Percentiles rank a stretch among this genome's conserved stretches.
phyloP scores from a whole-genome alignment of 1,140 invertebrate genomes.

The Forficula auricularia region DNA sequence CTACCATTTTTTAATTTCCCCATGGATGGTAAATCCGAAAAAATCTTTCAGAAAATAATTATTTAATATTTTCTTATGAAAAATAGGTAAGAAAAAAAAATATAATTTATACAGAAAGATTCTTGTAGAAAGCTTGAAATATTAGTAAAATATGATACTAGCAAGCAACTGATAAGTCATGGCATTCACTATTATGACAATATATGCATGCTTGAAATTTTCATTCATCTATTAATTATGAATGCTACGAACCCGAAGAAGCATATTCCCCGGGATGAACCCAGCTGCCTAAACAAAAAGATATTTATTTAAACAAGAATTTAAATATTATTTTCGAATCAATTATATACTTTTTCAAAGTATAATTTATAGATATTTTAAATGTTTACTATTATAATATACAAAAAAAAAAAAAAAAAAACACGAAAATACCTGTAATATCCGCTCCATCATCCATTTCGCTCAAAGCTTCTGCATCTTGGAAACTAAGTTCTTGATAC shows the following conservation, averaged over 20 bases:
- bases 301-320: background rate
- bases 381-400: no score
- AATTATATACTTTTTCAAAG: no score
- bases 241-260: conserved; percentile 74
- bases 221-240: no score
- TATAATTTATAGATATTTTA: no score
- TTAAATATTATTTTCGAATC: conserved; percentile 1
- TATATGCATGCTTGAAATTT: no score
- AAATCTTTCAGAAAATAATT: no score
- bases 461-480: conserved; percentile 59
- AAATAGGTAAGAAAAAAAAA: conserved; percentile 9
- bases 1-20: no score
- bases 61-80: no score
- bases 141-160: background rate
- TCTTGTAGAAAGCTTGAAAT: background rate
- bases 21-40: no score
- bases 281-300: conserved; percentile 62
- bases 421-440: conserved; percentile 63
- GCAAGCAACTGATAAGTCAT: background rate
- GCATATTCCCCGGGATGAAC: conserved; percentile 97
- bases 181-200: background rate
- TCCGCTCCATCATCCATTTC: conserved; percentile 72
- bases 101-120: conserved; percentile 1
- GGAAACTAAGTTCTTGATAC: conserved; percentile 82
- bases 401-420: no score